Evolutionary conservation across 2,888 invertebrate species (phyloP), one percentile per base, ranked within the genome.

Genomic region (Drosophila borealis): DNA sequence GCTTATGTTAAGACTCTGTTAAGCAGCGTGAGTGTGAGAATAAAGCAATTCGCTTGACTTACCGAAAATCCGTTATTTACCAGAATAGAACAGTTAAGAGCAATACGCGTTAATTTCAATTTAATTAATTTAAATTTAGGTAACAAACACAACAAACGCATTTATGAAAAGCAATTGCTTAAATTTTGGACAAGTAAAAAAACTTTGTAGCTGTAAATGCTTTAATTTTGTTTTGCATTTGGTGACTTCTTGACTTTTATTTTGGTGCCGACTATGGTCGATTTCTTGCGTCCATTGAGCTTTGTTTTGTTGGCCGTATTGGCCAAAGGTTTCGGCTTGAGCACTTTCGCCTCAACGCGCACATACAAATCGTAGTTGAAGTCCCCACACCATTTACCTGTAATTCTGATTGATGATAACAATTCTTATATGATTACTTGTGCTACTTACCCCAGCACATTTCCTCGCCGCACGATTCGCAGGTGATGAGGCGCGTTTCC

Each of bases 381-480:
- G 54, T 92, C 91, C 14, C 85, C 89, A 63, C 93, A 93, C n/a
- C 82, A 78, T 64, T 90, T 90, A 5, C 92, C 92, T 92, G 45
- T 0, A 65, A 65, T 51, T 25, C 19, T 19, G 29, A 51, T 21
- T 54, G 61, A n/a, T 17, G 1, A 13, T 11, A n/a, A 33, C 6
- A 13, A 9, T 45, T 13, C 5, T 4, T 8, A 17, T 45, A 37
- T 37, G 0, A 6, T 2, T 39, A 13, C 4, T 36, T 36, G 13
- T 4, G 36, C 6, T 49, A 11, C 33, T 48, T 67, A 94, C 96
- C 95, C 90, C 94, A 95, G 91, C 97, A 97, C 93, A 96, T 96
- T 92, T 97, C 97, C 91, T 97, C 97, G 6, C 96, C 96, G 84
- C 97, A 97, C 89, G 97, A 96, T 0, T 93, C 91, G 91, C 97